Base-by-base conservation (phyloP, 2,797 vertebrate species). In the Anabacerthia variegaticeps region DNA sequence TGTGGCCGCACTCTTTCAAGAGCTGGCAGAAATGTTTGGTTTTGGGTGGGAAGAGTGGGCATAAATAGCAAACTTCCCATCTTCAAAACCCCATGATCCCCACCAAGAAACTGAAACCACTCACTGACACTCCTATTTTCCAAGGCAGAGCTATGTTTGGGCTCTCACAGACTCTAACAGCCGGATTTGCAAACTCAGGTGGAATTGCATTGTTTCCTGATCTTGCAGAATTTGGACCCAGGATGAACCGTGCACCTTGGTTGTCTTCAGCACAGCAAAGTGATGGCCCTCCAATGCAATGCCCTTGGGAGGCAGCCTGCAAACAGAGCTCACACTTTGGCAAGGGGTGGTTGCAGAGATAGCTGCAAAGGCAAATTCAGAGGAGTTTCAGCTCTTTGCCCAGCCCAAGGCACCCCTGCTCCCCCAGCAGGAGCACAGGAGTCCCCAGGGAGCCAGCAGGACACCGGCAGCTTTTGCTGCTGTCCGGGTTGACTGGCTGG, bases 231-330 rank as follows among this genome's bases (percentile, higher is more conserved):
- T 28, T 32, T n/a, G 20, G 22, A 14, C 56, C 77, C 54, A 52
- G 18, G 7, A 8, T 74, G n/a, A 59, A 27, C 11, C 8, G 8
- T 27, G 56, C 59, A 12, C 6, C 23, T n/a, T 1, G 17, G 2
- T 6, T 83, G 22, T 36, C 24, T 48, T 51, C 27, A 43, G n/a
- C 67, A 12, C 4, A 46, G 14, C 52, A 43, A 37, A 66, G 12
- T 0, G 2, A 22, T 14, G 28, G 23, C 16, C 4, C 2, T 32
- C 7, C 56, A 30, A 8, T 0, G 1, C 0, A 4, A 12, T 10
- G 39, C 14, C 48, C 56, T 62, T 2, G 54, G 12, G 28, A 74
- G 5, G 7, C 34, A 30, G 3, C 7, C 44, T 81, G 30, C 10
- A 63, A 27, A 39, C 7, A 16, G 10, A 5, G 2, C 13, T 11